Conservation (phyloP, 2,797 vertebrate genomes). For the Salmo trutta region DNA sequence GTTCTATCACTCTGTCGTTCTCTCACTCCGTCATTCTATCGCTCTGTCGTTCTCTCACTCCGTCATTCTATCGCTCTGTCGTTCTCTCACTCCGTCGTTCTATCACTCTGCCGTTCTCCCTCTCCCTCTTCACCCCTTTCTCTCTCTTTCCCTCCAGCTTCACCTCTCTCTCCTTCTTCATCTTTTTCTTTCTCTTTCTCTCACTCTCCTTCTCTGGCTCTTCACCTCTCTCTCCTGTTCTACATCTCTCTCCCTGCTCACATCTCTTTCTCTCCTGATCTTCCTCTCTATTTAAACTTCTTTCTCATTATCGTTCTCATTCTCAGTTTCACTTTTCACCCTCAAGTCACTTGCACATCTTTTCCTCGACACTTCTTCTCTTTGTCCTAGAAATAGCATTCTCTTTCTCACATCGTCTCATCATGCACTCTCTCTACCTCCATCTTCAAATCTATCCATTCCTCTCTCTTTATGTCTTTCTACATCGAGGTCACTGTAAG, state of each 20-base stretch:
- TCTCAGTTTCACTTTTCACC: constrained; percentile 7
- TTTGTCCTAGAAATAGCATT: constrained; percentile 34
- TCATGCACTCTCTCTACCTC: constrained; percentile 24
- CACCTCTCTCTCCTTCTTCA: constrained; percentile 1
- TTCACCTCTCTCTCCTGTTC: constrained; percentile 20
- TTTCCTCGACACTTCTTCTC: constrained; percentile 21
- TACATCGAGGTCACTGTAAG: constrained; percentile 7
- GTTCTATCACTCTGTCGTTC: too few species aligned
- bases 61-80: too few species aligned
- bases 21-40: too few species aligned
- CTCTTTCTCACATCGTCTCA: constrained; percentile 38
- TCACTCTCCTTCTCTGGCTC: constrained; percentile 2
- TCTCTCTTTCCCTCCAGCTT: constrained; percentile 1
- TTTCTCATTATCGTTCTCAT: background rate
- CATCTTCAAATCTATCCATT: constrained; percentile 2
- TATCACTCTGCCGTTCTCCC: background rate
- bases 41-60: too few species aligned
- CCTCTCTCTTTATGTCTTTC: background rate
- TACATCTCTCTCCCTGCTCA: constrained; percentile 4
- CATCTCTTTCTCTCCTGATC: constrained; percentile 39
- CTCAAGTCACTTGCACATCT: background rate
- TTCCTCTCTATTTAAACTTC: background rate
- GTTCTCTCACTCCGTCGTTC: too few species aligned
- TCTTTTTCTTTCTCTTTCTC: constrained; percentile 24
- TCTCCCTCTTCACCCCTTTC: background rate